Base-by-base conservation (phyloP, 2,113 vertebrate species). In the Synodontis membranacea region DNA sequence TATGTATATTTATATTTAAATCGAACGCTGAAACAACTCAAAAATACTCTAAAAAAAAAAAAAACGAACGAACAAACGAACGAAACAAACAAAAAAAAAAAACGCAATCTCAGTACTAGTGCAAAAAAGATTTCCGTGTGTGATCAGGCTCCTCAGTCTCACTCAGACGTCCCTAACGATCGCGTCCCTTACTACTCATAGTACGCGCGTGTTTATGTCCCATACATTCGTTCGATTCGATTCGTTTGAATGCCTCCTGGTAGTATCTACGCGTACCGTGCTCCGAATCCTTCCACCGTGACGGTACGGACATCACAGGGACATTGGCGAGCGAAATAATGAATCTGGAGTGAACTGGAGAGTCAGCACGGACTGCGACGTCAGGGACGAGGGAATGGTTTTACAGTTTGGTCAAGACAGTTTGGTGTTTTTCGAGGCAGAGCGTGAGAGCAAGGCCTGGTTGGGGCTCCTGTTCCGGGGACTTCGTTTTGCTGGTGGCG, bases 71-170 rank as follows among this genome's bases (percentile, higher is more conserved):
- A n/a, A n/a, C n/a, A n/a, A n/a, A n/a, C n/a, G n/a, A n/a, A n/a
- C n/a, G n/a, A n/a, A n/a, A n/a, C n/a, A n/a, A n/a, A n/a, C 1
- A 50, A 56, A 84, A 74, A 58, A 96, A 95, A 94, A 96, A 96
- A 96, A 94, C 94, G 96, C 95, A 96, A 96, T 96, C 95, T 96
- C 94, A 96, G 95, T 95, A 96, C 96, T 97, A 97, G 96, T 97
- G 96, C 96, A 97, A 97, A 89, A 89, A 96, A 96, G 96, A 96
- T 96, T 95, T 95, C 17, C 81, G 86, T 96, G 95, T 95, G 95
- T 95, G 83, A 87, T 76, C 75, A 64, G 86, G 76, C 82, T 88
- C 82, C 83, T 64, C 84, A 79, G 84, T 84, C 86, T 89, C 64
- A 44, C 75, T 85, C 88, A 74, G 86, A 78, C 62, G 83, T 39